Conservation (phyloP, 1,140 invertebrate genomes). For the Elymnias hypermnestra region DNA sequence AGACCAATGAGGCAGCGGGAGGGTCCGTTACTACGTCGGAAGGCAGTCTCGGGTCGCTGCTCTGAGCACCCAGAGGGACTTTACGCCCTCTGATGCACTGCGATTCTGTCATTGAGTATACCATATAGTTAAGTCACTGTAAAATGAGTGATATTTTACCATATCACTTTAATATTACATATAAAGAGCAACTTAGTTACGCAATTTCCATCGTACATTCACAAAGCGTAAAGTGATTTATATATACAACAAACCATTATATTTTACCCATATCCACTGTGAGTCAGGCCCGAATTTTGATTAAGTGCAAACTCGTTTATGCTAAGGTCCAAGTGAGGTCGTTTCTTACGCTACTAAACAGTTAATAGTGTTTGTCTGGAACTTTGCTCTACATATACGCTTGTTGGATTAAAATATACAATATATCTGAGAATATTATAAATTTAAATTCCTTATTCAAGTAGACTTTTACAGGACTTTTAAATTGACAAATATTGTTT, state of each 20-base stretch:
- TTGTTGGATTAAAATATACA: too few species aligned
- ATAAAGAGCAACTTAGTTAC: neutral
- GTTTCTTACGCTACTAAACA: constrained; percentile 8
- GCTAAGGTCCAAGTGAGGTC: constrained; percentile 5
- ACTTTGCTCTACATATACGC: constrained; percentile 4
- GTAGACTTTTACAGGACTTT: too few species aligned
- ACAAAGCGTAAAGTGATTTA: constrained; percentile 2
- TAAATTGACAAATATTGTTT: too few species aligned
- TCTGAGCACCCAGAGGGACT: too few species aligned
- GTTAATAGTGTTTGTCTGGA: constrained; percentile 6
- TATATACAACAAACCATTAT: neutral
- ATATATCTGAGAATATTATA: too few species aligned
- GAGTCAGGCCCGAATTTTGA: constrained; percentile 8
- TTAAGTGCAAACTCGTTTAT: constrained; percentile 10
- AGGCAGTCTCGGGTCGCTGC: too few species aligned
- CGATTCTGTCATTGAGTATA: too few species aligned
- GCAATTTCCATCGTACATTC: neutral
- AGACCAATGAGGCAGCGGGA: too few species aligned
- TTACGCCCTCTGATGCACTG: too few species aligned
- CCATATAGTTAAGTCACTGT: too few species aligned
- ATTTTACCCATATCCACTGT: constrained; percentile 5
- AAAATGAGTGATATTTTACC: neutral
- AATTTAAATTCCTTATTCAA: too few species aligned
- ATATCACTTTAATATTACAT: neutral
- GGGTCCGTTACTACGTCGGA: too few species aligned